Evolutionary conservation across 2,797 vertebrate genomes (phyloP).

Genomic region (Sitta carolinensis): DNA sequence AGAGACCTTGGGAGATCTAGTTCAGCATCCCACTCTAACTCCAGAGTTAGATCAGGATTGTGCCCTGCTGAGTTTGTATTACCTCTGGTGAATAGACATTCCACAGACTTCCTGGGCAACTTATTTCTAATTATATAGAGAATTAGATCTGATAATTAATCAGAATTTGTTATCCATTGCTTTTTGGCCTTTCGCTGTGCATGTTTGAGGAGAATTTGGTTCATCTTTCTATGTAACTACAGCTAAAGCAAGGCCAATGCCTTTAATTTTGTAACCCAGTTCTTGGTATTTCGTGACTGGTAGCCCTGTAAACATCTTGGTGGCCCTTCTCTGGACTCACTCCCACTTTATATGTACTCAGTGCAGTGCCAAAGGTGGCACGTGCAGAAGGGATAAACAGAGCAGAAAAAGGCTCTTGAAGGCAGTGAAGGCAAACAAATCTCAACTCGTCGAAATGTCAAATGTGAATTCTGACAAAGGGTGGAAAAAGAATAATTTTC

Average conservation of each 20-base stretch:
- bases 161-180: neutral
- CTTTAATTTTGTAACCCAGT: neutral
- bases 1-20: neutral
- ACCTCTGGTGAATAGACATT: neutral
- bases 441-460: neutral
- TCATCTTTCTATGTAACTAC: neutral
- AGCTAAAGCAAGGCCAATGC: neutral
- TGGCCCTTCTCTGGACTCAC: neutral
- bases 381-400: neutral
- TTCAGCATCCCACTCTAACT: neutral
- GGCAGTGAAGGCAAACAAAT: neutral
- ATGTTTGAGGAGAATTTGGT: neutral
- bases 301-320: neutral
- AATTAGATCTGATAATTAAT: neutral
- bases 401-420: neutral
- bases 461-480: neutral
- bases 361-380: neutral
- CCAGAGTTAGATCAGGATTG: neutral
- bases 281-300: neutral
- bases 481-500: neutral
- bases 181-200: neutral
- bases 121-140: neutral
- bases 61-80: neutral
- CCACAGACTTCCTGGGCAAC: neutral
- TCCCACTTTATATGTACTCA: neutral